Base-by-base conservation (phyloP, 2,113 vertebrate genomes). In the Cinclus mexicanus region DNA sequence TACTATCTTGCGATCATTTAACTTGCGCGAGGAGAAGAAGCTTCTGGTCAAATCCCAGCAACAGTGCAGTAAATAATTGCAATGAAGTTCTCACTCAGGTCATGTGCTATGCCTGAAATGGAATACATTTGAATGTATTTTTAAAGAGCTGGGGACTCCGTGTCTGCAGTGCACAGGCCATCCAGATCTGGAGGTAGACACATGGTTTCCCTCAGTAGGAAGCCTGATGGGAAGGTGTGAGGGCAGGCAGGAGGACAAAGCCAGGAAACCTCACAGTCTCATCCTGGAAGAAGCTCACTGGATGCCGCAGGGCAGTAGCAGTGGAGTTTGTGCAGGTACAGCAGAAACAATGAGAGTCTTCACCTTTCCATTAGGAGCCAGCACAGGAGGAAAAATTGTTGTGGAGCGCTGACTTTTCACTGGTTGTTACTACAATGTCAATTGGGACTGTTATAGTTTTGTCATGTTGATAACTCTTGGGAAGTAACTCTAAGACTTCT, bases 391-490 rank as follows among this genome's bases (percentile, higher is more conserved):
- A 82, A 59, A 19, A 13, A 12, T 25, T 59, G 11, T 24, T 61
- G 33, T 31, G 22, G 9, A 74, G 26, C 9, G 33, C 31, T 44
- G 47, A 8, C 20, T 28, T 64, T 81, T 23, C 29, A 29, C 24
- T 22, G 46, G 4, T 39, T 12, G 4, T 39, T 12, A 5, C 6
- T 26, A 2, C 15, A 26, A 11, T 7, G 11, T 33, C 22, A 29
- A 1, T 11, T 1, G 0, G 26, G 29, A 41, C 33, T 8, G 0
- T 4, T 39, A 9, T 25, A 10, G 16, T 25, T 65, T 26, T 3
- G 1, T 64, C 35, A 44, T 18, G 13, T 8, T 46, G 33, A 7
- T 56, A 44, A 37, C 22, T 41, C 35, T 33, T 37, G 12, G 69
- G 47, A 72, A 68, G 12, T 49, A 67, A 41, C 26, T 44, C 23